These are phyloP conservation scores for Drosophila asahinai DNA, from an alignment of 1,140 invertebrate species.

Conservation along the genomic window DNA sequence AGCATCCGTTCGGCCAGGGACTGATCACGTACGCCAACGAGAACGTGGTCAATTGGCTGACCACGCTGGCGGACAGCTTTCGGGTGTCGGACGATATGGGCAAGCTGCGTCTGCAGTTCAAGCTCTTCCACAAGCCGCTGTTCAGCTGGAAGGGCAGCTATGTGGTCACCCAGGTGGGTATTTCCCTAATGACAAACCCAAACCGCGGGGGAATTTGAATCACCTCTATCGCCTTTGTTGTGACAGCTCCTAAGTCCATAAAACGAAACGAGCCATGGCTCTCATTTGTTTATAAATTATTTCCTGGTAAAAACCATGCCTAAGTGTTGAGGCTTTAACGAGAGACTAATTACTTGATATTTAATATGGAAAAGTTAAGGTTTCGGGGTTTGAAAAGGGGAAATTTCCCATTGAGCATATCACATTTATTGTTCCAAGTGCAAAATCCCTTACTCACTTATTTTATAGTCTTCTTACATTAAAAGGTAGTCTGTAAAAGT, in stretches of 20 bases:
- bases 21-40: slow-evolving; percentile 99
- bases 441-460: too few species aligned
- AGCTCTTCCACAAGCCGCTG: slow-evolving; percentile 96
- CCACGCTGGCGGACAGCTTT: slow-evolving; percentile 98
- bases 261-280: slow-evolving; percentile 11
- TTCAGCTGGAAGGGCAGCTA: slow-evolving; percentile 99
- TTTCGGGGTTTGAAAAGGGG: not conserved
- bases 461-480: too few species aligned
- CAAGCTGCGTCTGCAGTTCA: slow-evolving; percentile 96
- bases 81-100: slow-evolving; percentile 99
- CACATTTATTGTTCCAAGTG: too few species aligned
- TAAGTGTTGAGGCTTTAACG: not conserved
- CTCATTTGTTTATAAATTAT: not conserved
- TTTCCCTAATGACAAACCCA: not conserved
- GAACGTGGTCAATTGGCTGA: slow-evolving; percentile 98
- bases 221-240: not conserved
- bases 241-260: slow-evolving; percentile 5
- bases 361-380: not conserved
- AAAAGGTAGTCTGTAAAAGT: too few species aligned
- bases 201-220: too few species aligned
- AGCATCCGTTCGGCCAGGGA: slow-evolving; percentile 98
- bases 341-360: not conserved
- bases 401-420: not conserved
- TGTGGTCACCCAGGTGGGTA: slow-evolving; percentile 94
- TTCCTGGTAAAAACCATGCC: not conserved